Evolutionary conservation across 2,797 vertebrate genomes (phyloP), one percentile per base, ranked within the genome.

Genomic region (Hydrocynus forskahlii): DNA sequence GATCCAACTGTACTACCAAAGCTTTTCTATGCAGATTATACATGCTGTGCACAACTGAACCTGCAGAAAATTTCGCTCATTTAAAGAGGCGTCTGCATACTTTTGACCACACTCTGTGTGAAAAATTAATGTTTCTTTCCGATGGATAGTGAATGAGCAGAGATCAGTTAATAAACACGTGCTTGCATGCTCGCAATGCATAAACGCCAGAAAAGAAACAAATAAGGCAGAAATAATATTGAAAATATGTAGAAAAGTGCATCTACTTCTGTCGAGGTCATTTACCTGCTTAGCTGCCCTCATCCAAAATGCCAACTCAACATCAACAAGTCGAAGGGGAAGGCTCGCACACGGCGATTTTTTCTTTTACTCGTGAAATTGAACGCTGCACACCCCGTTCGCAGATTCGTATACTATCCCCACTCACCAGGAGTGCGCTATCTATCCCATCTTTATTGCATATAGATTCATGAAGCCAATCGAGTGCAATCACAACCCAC

Each of bases 291-390:
- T 48, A 72, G n/a, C 50, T 69, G 12, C n/a, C 60, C 75, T 55
- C 66, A 88, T 86, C 91, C 92, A 91, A 92, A 93, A 83, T 92
- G 94, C 95, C 94, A 95, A 92, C 94, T 95, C 94, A 94, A 95
- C 94, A 93, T 88, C 89, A 87, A 87, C 89, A 90, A 91, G 84
- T 91, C 66, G 5, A 1, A 50, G 12, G 43, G 13, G 25, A 38
- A 40, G 35, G 16, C 13, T 19, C 25, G 66, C 66, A 70, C 25
- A n/a, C 29, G 8, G 50, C 2, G 2, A 63, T n/a, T 71, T 23
- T 21, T 23, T 21, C n/a, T 4, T 63, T 40, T 21, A n/a, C 55
- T 55, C 23, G 57, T 75, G 77, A 79, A 68, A 66, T 67, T 8
- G 35, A 69, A 78, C 67, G 14, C 43, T 12, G 59, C 78, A 78